Conservation (phyloP, 2,888 invertebrate genomes). For the Junonia oenone region DNA sequence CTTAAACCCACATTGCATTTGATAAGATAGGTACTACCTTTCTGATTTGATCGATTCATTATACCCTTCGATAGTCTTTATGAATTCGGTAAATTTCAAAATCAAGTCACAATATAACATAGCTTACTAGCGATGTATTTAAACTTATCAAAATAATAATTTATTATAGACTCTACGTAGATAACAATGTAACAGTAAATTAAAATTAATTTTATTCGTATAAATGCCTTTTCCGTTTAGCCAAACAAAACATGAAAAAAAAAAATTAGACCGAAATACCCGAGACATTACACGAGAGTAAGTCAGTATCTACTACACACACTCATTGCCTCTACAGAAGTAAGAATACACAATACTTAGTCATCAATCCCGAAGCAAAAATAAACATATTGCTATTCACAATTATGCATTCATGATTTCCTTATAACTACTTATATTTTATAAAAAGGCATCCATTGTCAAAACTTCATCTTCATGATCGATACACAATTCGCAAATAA, state of each 20-base stretch:
- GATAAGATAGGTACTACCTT: background rate
- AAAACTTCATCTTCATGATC: constrained; percentile 55
- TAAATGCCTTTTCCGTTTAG: constrained; percentile 67
- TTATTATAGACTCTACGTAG: constrained; percentile 71
- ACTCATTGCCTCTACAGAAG: constrained; percentile 43
- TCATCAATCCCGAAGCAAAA: constrained; percentile 54
- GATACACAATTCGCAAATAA: constrained; percentile 60
- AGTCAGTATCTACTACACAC: constrained; percentile 45
- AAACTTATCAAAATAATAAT: constrained; percentile 65
- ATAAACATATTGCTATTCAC: constrained; percentile 58
- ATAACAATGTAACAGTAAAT: constrained; percentile 70
- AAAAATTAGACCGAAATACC: constrained; percentile 40
- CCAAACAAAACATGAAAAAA: constrained; percentile 48
- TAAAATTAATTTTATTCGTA: constrained; percentile 60
- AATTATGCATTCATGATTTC: constrained; percentile 61
- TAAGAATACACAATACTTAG: constrained; percentile 51
- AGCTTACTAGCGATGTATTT: constrained; percentile 32
- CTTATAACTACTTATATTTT: constrained; percentile 71
- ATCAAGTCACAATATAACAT: constrained; percentile 19
- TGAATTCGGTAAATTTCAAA: constrained; percentile 18
- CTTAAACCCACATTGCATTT: background rate
- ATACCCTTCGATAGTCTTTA: background rate
- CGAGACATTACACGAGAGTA: constrained; percentile 35
- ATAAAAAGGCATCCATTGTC: constrained; percentile 73
- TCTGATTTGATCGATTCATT: background rate